Evolutionary conservation across 2,888 invertebrate species (phyloP).

Genomic region (Cephus spinipes): DNA sequence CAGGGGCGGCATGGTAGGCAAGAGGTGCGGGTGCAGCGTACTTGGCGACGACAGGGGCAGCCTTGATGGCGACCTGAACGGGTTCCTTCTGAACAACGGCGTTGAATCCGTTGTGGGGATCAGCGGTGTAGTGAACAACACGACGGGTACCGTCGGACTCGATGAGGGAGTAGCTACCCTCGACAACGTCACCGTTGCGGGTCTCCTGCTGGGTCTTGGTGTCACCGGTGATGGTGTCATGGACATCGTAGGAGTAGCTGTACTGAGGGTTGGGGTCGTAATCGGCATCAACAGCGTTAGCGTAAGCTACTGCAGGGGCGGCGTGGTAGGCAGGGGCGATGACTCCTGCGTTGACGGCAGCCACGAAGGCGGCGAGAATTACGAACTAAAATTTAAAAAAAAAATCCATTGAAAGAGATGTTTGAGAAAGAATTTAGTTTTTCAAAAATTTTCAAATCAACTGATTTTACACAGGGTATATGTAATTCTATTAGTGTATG

Average conservation of each 20-base stretch:
- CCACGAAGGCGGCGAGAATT: conserved; percentile 64
- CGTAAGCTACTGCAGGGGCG: conserved; percentile 25
- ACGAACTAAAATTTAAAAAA: conserved; percentile 56
- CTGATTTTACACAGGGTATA: too few species aligned
- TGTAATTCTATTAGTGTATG: background rate
- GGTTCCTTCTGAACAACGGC: conserved; percentile 57
- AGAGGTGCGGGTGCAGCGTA: conserved; percentile 64
- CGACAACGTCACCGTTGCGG: conserved; percentile 45
- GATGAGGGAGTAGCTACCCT: conserved; percentile 39
- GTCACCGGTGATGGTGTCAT: conserved; percentile 46
- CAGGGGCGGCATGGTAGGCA: conserved; percentile 77
- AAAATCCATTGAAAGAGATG: background rate
- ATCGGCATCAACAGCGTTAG: conserved; percentile 21
- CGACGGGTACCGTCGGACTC: conserved; percentile 61
- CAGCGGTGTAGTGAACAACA: conserved; percentile 73
- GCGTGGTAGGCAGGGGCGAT: conserved; percentile 39
- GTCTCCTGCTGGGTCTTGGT: conserved; percentile 46
- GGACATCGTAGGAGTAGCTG: conserved; percentile 72
- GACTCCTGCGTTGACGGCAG: conserved; percentile 66
- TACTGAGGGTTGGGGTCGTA: conserved; percentile 72
- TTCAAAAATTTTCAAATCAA: too few species aligned
- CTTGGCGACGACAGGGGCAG: conserved; percentile 12
- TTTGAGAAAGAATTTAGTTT: background rate
- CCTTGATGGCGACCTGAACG: conserved; percentile 69
- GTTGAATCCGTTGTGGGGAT: conserved; percentile 49